Evolutionary conservation across 2,888 invertebrate species (phyloP).

Genomic region (Sesamia inferens): DNA sequence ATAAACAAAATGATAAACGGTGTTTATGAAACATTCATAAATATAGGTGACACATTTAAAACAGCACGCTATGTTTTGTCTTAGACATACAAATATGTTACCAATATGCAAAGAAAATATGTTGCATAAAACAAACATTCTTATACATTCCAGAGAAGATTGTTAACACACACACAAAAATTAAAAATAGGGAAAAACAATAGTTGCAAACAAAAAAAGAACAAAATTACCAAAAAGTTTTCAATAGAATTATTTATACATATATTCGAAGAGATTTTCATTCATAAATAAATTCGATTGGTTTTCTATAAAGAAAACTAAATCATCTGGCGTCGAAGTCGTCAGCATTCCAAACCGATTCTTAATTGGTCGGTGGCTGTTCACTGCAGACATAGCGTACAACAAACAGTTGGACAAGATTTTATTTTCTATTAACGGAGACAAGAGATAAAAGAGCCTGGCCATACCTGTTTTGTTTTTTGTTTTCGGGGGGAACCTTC

Average conservation of each 20-base stretch:
- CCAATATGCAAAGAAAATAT: no score
- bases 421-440: background rate
- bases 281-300: background rate
- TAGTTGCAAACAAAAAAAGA: background rate
- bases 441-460: background rate
- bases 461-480: no score
- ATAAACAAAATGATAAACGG: no score
- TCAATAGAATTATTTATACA: background rate
- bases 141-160: background rate
- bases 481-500: no score
- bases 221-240: background rate
- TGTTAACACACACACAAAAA: background rate
- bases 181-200: background rate
- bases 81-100: no score
- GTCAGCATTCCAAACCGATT: slow-evolving; percentile 67
- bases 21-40: no score
- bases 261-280: background rate
- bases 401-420: slow-evolving; percentile 33
- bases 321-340: slow-evolving; percentile 42
- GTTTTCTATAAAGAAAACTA: slow-evolving; percentile 41
- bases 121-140: no score
- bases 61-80: no score
- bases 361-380: slow-evolving; percentile 67
- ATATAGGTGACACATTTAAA: no score
- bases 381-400: slow-evolving; percentile 36